Base-by-base conservation (phyloP, 92 coral and sea anemone species). In the Plumapathes pennacea region DNA sequence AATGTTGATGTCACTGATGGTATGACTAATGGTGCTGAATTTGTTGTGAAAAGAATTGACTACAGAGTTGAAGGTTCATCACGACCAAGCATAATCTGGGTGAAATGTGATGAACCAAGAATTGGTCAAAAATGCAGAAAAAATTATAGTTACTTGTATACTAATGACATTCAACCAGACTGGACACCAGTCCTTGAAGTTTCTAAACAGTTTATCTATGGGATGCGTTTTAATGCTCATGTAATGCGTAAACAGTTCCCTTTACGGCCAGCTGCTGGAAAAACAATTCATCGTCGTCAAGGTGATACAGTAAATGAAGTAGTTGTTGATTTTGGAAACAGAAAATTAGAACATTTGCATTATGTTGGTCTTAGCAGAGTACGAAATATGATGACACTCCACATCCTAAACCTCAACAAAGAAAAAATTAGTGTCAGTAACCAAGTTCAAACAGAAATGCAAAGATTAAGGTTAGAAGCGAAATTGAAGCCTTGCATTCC, bases 1-100 rank as follows among this genome's bases (percentile, higher is more conserved):
- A 84, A 84, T 64, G 67, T 84, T 4, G 32, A 41, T 70, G 81
- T 83, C 10, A 17, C 58, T 9, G 92, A 75, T 46, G 92, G 92
- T 7, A 54, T 85, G 70, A 85, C 79, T 21, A 85, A 79, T 73
- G 91, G 86, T 49, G 69, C 83, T 72, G 87, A 85, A 27, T 85
- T 83, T 54, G 38, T 57, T 0, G 31, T 85, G 18, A 59, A 60
- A 25, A 74, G 60, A 9, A 85, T 85, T 25, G 82, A 79, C 31
- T 85, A 85, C 77, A 56, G 92, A 36, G 86, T 85, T 27, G 22
- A 3, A 1, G 24, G 60, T 49, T 72, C 90, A 11, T 59, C 3
- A 21, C 71, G 90, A 50, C 85, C 86, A 53, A 81, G 82, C 38
- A 72, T 72, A 7, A 77, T 84, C 13, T 84, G 82, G 90, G 90